phyloP scores from a whole-genome alignment of 2,888 invertebrate species.

The Eurytoma californica region DNA sequence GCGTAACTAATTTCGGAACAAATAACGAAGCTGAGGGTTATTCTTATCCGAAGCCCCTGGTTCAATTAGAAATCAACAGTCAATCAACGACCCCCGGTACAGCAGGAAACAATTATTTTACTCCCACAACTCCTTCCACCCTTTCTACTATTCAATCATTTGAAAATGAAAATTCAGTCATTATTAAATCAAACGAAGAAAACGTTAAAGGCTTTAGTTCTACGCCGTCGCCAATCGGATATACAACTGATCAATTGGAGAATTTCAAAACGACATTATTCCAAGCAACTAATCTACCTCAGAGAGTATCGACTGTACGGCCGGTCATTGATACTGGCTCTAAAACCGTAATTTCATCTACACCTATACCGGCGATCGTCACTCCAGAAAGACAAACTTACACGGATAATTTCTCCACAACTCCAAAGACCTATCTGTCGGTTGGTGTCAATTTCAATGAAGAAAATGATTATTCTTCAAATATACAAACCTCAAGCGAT shows the following conservation, averaged over 20 bases:
- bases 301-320: slow-evolving; percentile 61
- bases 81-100: slow-evolving; percentile 21
- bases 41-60: slow-evolving; percentile 58
- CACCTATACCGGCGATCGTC: slow-evolving; percentile 57
- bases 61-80: slow-evolving; percentile 42
- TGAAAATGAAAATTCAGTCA: slow-evolving; percentile 38
- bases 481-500: slow-evolving; percentile 50
- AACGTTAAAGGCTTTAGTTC: slow-evolving; percentile 23
- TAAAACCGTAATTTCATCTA: slow-evolving; percentile 63
- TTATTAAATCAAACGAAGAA: slow-evolving; percentile 26
- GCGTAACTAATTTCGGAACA: not conserved
- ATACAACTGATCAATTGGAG: slow-evolving; percentile 64
- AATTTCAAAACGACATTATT: slow-evolving; percentile 64
- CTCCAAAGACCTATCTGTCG: slow-evolving; percentile 55
- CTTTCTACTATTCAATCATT: slow-evolving; percentile 2
- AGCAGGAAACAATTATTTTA: slow-evolving; percentile 15
- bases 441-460: slow-evolving; percentile 63
- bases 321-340: slow-evolving; percentile 65
- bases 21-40: slow-evolving; percentile 52
- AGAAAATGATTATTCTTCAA: slow-evolving; percentile 55
- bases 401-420: slow-evolving; percentile 37
- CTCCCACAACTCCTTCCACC: slow-evolving; percentile 25
- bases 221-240: slow-evolving; percentile 59
- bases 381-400: slow-evolving; percentile 43
- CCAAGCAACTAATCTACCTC: slow-evolving; percentile 63